Evolutionary conservation across 1,140 invertebrate genomes (phyloP).

Genomic region (Melitaea cinxia): DNA sequence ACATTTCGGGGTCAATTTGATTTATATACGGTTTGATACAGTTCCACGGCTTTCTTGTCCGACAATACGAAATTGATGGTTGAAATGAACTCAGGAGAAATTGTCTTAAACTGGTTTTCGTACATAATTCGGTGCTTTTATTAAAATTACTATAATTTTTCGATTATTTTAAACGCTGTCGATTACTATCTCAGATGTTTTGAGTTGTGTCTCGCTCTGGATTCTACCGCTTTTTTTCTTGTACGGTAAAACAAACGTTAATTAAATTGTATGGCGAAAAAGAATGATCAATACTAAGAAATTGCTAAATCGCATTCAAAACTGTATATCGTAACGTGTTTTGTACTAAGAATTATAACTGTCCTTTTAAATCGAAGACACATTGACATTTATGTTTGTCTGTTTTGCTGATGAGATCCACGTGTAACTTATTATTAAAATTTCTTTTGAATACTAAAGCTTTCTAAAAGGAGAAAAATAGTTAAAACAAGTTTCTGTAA

Average conservation of each 20-base stretch:
- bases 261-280: background rate
- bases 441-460: no score
- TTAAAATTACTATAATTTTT: slow-evolving; percentile 26
- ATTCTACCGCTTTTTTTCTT: background rate
- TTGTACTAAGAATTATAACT: no score
- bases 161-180: slow-evolving; percentile 15
- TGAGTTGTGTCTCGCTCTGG: background rate
- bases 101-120: slow-evolving; percentile 14
- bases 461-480: no score
- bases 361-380: no score
- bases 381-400: no score
- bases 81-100: slow-evolving; percentile 39
- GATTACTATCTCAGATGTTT: slow-evolving; percentile 6
- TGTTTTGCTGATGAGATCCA: no score
- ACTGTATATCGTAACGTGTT: no score
- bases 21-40: slow-evolving; percentile 74
- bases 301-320: no score
- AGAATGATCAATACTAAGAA: background rate
- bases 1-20: slow-evolving; percentile 68
- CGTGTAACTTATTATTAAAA: no score
- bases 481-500: no score
- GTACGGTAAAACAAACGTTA: background rate
- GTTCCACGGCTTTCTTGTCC: slow-evolving; percentile 51
- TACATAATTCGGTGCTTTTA: slow-evolving; percentile 24
- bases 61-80: slow-evolving; percentile 38